These are phyloP conservation scores for Sula dactylatra DNA, from an alignment of 2,113 vertebrate genomes.

Conservation along the genomic window DNA sequence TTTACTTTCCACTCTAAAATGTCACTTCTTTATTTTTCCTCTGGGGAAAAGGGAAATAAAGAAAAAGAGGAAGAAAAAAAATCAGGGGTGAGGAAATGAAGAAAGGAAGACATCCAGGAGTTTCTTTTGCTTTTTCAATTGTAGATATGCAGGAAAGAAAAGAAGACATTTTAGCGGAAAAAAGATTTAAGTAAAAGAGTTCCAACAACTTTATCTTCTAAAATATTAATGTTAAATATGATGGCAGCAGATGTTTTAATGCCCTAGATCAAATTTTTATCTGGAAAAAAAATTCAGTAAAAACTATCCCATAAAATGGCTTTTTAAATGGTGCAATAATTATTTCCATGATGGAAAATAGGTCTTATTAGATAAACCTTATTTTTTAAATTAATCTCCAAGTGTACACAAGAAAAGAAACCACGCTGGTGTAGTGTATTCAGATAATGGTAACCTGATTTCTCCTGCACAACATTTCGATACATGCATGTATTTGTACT, in stretches of 20 bases:
- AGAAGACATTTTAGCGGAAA: not conserved
- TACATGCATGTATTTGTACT: not conserved
- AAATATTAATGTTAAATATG: not conserved
- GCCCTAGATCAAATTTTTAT: not conserved
- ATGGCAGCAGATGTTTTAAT: not conserved
- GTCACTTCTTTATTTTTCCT: not conserved
- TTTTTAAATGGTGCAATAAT: not conserved
- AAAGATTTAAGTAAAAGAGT: not conserved
- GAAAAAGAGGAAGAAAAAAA: not conserved
- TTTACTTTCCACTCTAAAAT: not conserved
- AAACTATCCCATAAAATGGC: not conserved
- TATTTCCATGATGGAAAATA: not conserved
- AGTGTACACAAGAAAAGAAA: not conserved
- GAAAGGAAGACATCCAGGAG: not conserved
- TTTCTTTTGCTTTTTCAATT: not conserved
- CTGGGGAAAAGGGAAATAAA: not conserved
- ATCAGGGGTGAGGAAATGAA: not conserved
- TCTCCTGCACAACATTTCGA: not conserved
- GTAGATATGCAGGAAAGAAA: not conserved
- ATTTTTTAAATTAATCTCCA: not conserved
- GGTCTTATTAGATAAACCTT: not conserved
- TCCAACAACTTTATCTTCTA: not conserved
- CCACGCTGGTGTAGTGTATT: not conserved
- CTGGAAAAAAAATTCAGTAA: not conserved
- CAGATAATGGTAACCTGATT: not conserved